Conservation (phyloP, 2,888 invertebrate species). For the Pemphredon lugubris region DNA sequence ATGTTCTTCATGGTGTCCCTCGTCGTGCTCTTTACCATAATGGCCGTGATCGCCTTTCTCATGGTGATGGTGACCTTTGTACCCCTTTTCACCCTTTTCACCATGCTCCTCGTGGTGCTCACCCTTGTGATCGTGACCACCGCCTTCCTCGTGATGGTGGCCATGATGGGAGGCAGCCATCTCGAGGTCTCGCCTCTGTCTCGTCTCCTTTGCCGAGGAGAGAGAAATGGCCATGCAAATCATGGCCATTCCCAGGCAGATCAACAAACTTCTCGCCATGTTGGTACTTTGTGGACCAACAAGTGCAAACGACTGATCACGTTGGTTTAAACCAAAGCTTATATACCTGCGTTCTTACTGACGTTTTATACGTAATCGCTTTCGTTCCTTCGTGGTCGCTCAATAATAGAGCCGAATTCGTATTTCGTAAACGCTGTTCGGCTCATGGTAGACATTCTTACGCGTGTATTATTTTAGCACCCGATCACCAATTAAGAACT, state of each 20-base stretch:
- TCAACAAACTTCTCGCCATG: conserved; percentile 67
- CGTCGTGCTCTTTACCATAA: conserved; percentile 84
- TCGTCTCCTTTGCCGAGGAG: conserved; percentile 65
- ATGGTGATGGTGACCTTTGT: conserved; percentile 89
- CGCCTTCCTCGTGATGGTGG: conserved; percentile 85
- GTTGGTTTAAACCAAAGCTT: conserved; percentile 69
- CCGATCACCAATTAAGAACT: no score
- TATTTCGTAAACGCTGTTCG: conserved; percentile 74
- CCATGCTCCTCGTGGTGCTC: conserved; percentile 88
- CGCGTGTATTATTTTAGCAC: neutral
- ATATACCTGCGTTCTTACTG: conserved; percentile 72
- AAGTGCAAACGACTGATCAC: conserved; percentile 73
- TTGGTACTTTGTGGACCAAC: conserved; percentile 62
- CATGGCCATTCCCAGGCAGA: conserved; percentile 68
- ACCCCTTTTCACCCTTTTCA: conserved; percentile 90
- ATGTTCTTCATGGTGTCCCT: conserved; percentile 85
- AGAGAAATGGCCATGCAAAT: conserved; percentile 66
- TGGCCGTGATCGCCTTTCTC: conserved; percentile 85
- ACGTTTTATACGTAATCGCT: conserved; percentile 75
- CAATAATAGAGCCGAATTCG: conserved; percentile 59
- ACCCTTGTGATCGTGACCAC: conserved; percentile 87
- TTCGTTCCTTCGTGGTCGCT: conserved; percentile 70
- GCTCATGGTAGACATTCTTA: no score
- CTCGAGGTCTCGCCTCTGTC: conserved; percentile 61
- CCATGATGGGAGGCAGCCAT: conserved; percentile 72